Evolutionary conservation across 2,797 vertebrate species (phyloP).

Genomic region (Pangasius djambal): DNA sequence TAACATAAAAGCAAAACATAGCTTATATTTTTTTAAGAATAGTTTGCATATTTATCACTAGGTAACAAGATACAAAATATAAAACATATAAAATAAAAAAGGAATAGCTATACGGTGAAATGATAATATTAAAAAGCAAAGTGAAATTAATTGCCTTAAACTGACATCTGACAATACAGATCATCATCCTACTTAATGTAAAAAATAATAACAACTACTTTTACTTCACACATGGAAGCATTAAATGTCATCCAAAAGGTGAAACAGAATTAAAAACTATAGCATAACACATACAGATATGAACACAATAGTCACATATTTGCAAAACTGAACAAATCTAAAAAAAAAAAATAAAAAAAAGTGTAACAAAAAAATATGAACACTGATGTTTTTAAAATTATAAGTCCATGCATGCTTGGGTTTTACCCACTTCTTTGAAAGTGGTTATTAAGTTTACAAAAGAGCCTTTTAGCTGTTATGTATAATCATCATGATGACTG

Average conservation of each 20-base stretch:
- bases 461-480: background rate
- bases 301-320: constrained; percentile 5
- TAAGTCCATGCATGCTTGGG: constrained; percentile 29
- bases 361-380: background rate
- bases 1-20: constrained; percentile 29
- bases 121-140: background rate
- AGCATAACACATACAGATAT: constrained; percentile 9
- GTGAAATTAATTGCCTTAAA: background rate
- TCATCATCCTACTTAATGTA: constrained; percentile 32
- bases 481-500: background rate
- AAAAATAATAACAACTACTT: background rate
- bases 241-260: constrained; percentile 21
- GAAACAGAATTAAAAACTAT: background rate
- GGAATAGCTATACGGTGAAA: background rate
- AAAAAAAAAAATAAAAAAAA: background rate
- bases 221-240: constrained; percentile 5
- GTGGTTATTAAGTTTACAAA: constrained; percentile 38
- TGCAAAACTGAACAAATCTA: constrained; percentile 8
- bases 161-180: background rate
- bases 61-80: background rate
- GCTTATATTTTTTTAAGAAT: constrained; percentile 34
- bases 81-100: constrained; percentile 15
- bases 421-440: constrained; percentile 39
- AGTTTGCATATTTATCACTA: background rate
- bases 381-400: background rate